phyloP scores from a whole-genome alignment of 1,140 invertebrate species.

The Cydia splendana region DNA sequence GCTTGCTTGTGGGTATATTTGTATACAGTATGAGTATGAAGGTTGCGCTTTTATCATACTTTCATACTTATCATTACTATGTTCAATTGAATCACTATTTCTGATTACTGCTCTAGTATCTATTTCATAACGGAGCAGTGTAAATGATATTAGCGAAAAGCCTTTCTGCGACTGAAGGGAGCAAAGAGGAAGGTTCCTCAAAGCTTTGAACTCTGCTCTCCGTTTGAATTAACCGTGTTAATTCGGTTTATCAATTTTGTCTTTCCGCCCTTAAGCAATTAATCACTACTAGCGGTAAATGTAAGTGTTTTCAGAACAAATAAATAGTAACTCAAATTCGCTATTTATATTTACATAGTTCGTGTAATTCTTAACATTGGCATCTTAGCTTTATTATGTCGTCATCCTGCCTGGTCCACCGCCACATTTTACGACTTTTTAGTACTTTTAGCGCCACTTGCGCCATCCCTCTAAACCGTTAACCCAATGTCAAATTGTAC shows the following conservation, averaged over 20 bases:
- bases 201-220: conserved; percentile 18
- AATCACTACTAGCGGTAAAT: neutral
- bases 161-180: conserved; percentile 13
- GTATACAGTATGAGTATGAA: no score
- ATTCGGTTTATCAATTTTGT: conserved; percentile 26
- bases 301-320: neutral
- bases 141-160: conserved; percentile 9
- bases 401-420: neutral
- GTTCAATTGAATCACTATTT: neutral
- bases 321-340: neutral
- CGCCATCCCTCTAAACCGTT: no score
- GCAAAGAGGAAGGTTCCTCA: conserved; percentile 9
- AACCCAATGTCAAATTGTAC: no score
- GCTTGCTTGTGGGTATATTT: no score
- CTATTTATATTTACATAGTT: neutral
- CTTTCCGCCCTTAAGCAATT: neutral
- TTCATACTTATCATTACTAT: neutral
- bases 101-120: neutral
- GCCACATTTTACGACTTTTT: neutral
- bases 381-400: neutral
- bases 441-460: neutral
- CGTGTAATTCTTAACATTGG: neutral
- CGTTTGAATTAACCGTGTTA: conserved; percentile 15
- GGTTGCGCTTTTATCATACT: no score
- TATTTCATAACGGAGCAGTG: conserved; percentile 1